Evolutionary conservation across 2,113 vertebrate species (phyloP).

Genomic region (Myrmecobius fasciatus): DNA sequence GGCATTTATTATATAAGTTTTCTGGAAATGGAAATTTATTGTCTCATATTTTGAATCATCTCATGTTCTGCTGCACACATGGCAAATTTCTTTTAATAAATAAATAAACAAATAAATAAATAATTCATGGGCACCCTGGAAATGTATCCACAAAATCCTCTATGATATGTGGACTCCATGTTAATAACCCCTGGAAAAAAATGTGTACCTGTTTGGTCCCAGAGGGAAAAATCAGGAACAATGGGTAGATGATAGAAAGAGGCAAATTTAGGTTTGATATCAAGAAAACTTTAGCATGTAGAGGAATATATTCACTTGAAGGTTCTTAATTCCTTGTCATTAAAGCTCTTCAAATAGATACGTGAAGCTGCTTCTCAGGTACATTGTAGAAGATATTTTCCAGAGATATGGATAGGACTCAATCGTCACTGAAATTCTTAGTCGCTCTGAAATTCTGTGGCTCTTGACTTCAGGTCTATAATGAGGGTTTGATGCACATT

Average conservation of each 20-base stretch:
- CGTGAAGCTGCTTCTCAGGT: background rate
- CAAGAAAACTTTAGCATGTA: background rate
- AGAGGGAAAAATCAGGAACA: background rate
- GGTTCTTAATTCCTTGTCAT: background rate
- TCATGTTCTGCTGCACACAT: too few relatives aligned
- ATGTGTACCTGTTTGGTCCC: too few relatives aligned
- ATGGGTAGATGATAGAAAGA: background rate
- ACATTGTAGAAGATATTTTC: background rate
- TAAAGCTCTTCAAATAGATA: background rate
- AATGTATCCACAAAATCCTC: background rate
- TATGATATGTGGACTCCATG: background rate
- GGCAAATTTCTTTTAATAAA: too few relatives aligned
- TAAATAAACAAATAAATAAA: too few relatives aligned
- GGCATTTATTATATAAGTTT: too few relatives aligned
- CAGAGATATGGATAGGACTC: background rate
- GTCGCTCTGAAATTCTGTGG: background rate
- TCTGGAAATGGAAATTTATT: too few relatives aligned
- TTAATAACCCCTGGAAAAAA: too few relatives aligned
- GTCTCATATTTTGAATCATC: too few relatives aligned
- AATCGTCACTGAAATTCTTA: background rate
- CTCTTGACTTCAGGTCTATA: background rate
- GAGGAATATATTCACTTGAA: background rate
- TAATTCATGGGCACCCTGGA: background rate
- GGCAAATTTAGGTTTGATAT: background rate
- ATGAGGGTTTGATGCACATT: background rate